phyloP scores from a whole-genome alignment of 1,140 invertebrate species.

The Mamestra configurata region DNA sequence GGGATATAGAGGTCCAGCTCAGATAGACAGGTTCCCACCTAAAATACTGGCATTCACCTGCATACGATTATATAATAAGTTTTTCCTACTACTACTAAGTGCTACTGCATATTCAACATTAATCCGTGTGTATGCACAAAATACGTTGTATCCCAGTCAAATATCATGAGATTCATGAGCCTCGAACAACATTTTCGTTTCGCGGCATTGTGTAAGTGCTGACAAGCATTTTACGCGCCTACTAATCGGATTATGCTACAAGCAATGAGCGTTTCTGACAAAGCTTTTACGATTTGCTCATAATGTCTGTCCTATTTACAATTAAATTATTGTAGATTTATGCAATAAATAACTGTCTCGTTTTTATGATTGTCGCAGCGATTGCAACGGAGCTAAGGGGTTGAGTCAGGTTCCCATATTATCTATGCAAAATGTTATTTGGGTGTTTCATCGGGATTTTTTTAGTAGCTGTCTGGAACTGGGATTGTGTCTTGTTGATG shows the following conservation, averaged over 20 bases:
- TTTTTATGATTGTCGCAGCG: not conserved
- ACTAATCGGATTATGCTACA: conserved; percentile 4
- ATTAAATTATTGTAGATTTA: not conserved
- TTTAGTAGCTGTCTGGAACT: too few relatives aligned
- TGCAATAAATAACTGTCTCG: not conserved
- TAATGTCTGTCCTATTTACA: not conserved
- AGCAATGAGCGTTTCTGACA: conserved; percentile 9
- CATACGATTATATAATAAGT: too few relatives aligned
- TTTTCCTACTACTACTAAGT: not conserved
- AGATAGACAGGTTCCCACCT: too few relatives aligned
- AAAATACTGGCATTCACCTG: too few relatives aligned
- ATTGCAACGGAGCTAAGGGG: too few relatives aligned
- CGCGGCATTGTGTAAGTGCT: not conserved
- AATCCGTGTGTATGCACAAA: not conserved
- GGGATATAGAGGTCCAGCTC: too few relatives aligned
- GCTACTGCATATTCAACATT: not conserved
- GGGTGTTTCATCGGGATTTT: too few relatives aligned
- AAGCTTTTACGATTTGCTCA: not conserved
- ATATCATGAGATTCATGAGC: not conserved
- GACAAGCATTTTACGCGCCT: not conserved
- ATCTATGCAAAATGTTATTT: too few relatives aligned
- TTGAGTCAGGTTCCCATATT: too few relatives aligned
- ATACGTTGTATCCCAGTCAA: not conserved
- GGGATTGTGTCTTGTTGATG: too few relatives aligned
- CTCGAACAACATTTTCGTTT: conserved; percentile 7